These are phyloP conservation scores for Neolamprologus caudopunctatus DNA, from an alignment of 2,113 vertebrate species.

Conservation along the genomic window DNA sequence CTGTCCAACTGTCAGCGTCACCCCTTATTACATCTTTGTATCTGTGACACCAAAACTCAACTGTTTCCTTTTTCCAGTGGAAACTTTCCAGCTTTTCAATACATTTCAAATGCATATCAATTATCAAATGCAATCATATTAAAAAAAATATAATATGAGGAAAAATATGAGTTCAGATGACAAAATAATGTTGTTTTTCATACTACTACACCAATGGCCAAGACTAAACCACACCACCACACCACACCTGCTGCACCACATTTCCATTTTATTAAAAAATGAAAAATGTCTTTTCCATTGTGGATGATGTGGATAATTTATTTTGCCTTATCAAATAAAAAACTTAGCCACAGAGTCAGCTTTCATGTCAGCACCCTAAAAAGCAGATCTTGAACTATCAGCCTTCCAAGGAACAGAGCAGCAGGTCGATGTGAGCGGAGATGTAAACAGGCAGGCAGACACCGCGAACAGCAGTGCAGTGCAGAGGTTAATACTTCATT, in stretches of 20 bases:
- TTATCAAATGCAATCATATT: background rate
- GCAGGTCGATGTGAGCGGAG: background rate
- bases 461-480: constrained; percentile 24
- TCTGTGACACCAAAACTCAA: background rate
- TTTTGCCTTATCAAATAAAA: background rate
- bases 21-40: background rate
- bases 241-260: background rate
- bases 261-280: background rate
- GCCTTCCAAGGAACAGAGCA: background rate
- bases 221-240: background rate
- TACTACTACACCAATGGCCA: background rate
- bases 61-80: background rate
- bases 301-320: background rate
- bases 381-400: background rate
- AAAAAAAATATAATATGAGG: background rate
- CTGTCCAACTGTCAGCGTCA: background rate
- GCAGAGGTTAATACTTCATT: constrained; percentile 63
- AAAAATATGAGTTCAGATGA: background rate
- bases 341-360: background rate
- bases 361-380: background rate
- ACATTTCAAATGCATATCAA: background rate
- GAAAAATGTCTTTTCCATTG: background rate
- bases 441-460: constrained; percentile 27
- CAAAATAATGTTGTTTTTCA: background rate
- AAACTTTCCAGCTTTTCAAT: background rate